phyloP scores from a whole-genome alignment of 1,140 invertebrate genomes.

The Lepidurus arcticus region DNA sequence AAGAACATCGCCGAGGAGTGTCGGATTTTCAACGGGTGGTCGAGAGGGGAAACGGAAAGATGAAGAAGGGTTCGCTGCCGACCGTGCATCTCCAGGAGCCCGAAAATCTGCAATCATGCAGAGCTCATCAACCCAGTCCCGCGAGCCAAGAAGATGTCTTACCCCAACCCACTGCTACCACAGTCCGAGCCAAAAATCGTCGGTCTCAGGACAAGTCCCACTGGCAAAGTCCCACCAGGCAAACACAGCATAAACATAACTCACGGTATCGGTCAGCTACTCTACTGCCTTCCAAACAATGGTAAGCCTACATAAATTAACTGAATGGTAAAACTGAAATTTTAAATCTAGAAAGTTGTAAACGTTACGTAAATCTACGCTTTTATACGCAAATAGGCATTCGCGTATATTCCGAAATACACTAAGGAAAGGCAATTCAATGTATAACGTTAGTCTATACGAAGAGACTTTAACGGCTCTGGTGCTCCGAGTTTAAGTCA shows the following conservation, averaged over 20 bases:
- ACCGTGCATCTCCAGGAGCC: neutral
- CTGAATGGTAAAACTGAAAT: neutral
- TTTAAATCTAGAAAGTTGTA: neutral
- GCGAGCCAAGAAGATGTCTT: neutral
- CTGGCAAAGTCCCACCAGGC: neutral
- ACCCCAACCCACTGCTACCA: neutral
- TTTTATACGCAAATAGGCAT: too few species aligned
- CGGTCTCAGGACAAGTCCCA: too few species aligned
- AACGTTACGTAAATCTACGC: too few species aligned
- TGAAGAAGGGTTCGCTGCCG: constrained; percentile 3
- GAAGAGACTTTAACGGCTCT: too few species aligned
- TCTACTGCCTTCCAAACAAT: neutral
- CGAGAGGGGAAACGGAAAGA: neutral
- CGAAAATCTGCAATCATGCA: neutral
- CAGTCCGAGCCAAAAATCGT: neutral
- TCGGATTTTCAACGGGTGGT: neutral
- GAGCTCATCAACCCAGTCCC: neutral
- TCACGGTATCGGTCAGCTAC: neutral
- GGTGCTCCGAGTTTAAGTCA: too few species aligned
- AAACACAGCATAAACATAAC: neutral
- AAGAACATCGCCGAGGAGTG: neutral
- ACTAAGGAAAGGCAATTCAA: too few species aligned
- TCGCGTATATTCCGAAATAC: too few species aligned
- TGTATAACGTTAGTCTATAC: too few species aligned
- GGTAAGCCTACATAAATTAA: neutral